Evolutionary conservation across 2,113 vertebrate species (phyloP).

Genomic region (Sitta europaea): DNA sequence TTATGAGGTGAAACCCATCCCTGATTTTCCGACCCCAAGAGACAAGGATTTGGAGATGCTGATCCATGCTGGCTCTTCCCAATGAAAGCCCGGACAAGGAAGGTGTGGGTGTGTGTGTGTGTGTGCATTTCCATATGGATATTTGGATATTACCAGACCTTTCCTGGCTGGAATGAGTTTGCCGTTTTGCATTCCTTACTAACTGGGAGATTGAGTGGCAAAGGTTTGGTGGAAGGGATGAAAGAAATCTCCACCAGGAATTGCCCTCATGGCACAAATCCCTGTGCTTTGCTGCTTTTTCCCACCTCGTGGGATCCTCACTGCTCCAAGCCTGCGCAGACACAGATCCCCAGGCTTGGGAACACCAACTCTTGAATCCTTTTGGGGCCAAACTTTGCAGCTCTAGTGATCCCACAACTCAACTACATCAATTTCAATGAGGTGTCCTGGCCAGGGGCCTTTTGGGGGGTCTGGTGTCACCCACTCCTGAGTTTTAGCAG

Average conservation of each 20-base stretch:
- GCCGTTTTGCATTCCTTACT: not conserved
- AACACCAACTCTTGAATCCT: not conserved
- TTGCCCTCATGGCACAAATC: not conserved
- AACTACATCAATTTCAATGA: not conserved
- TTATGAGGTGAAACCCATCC: not conserved
- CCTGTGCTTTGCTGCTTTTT: not conserved
- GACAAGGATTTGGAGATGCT: not conserved
- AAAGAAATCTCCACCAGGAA: not conserved
- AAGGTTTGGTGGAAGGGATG: not conserved
- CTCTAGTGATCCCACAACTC: not conserved
- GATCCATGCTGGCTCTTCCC: rapidly evolving
- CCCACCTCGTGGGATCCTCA: not conserved
- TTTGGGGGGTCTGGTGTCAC: not conserved
- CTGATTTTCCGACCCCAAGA: not conserved
- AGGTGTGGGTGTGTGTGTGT: not conserved
- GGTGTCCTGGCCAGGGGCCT: rapidly evolving
- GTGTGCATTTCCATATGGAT: not conserved
- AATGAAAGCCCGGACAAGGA: not conserved
- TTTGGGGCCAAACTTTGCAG: not conserved
- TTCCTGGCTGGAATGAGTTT: not conserved
- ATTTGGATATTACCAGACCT: not conserved
- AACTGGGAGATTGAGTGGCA: not conserved
- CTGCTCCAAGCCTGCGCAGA: not conserved
- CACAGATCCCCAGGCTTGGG: not conserved
- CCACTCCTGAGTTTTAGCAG: not conserved